A percentile compares a stretch with the other conserved stretches of the same genome.
Conservation (phyloP, 1,140 invertebrate species). For the Colletes latitarsis region DNA sequence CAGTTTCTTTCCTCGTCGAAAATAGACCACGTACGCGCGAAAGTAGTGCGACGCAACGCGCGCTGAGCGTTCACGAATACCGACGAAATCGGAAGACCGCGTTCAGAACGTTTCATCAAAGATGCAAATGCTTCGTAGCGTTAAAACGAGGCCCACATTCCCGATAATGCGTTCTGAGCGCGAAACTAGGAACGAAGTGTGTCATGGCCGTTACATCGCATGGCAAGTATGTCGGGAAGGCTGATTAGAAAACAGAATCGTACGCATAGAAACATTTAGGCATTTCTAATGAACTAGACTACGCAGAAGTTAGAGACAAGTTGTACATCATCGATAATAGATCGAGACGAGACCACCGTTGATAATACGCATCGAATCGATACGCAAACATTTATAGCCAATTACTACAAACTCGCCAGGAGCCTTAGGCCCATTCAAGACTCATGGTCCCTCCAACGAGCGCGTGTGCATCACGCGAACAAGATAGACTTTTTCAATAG, state of each 20-base stretch:
- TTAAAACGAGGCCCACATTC: neutral
- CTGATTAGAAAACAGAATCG: neutral
- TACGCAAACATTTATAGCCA: slow-evolving; percentile 64
- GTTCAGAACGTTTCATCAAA: neutral
- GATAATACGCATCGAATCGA: slow-evolving; percentile 43
- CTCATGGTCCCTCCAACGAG: slow-evolving; percentile 74
- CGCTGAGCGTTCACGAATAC: neutral
- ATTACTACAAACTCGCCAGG: slow-evolving; percentile 73
- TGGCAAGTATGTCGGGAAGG: neutral
- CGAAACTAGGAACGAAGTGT: too few species aligned
- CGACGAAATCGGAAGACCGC: neutral
- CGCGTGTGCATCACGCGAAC: slow-evolving; percentile 40
- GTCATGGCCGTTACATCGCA: neutral
- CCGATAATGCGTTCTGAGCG: neutral
- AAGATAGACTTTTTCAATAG: slow-evolving; percentile 48
- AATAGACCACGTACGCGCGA: neutral
- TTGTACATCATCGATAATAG: slow-evolving; percentile 48
- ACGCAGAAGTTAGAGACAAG: slow-evolving; percentile 40
- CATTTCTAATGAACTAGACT: slow-evolving; percentile 46
- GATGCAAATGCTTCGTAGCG: neutral
- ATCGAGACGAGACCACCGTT: slow-evolving; percentile 18
- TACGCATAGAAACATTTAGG: slow-evolving; percentile 46
- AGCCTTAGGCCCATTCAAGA: slow-evolving; percentile 70
- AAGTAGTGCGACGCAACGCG: neutral
- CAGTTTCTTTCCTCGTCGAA: neutral